Evolutionary conservation across 1,140 invertebrate species (phyloP).

Genomic region (Tribolium madens): DNA sequence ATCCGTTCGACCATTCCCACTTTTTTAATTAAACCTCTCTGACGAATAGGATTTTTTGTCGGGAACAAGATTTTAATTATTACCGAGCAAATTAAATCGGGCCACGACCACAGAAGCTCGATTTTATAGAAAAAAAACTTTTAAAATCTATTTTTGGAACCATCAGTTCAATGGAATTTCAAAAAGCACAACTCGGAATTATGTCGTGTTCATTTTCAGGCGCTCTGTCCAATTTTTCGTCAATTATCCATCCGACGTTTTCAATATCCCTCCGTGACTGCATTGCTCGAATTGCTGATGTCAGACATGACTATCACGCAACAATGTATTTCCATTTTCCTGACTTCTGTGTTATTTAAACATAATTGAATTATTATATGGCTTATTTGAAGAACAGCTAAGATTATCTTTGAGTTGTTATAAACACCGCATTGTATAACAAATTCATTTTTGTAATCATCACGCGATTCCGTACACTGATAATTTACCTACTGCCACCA

Average conservation of each 20-base stretch:
- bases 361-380: slow-evolving; percentile 38
- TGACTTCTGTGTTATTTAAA: slow-evolving; percentile 36
- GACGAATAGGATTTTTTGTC: slow-evolving; percentile 11
- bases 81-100: background rate
- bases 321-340: slow-evolving; percentile 32
- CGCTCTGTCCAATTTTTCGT: slow-evolving; percentile 30
- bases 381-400: slow-evolving; percentile 14
- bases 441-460: slow-evolving; percentile 27
- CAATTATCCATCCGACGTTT: slow-evolving; percentile 30
- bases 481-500: slow-evolving; percentile 17
- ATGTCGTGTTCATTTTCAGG: slow-evolving; percentile 13
- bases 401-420: slow-evolving; percentile 27
- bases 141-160: background rate
- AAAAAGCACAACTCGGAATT: slow-evolving; percentile 1
- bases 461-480: slow-evolving; percentile 28
- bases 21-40: slow-evolving; percentile 27
- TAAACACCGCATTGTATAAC: slow-evolving; percentile 12
- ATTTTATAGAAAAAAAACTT: background rate
- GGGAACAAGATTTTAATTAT: slow-evolving; percentile 11
- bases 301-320: slow-evolving; percentile 29
- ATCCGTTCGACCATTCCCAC: slow-evolving; percentile 22
- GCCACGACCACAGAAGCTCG: background rate
- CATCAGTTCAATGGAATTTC: background rate
- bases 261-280: slow-evolving; percentile 36
- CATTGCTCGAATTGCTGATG: slow-evolving; percentile 23